These are phyloP conservation scores for Penaeus monodon DNA, from an alignment of 2,888 invertebrate species.

Conservation along the genomic window DNA sequence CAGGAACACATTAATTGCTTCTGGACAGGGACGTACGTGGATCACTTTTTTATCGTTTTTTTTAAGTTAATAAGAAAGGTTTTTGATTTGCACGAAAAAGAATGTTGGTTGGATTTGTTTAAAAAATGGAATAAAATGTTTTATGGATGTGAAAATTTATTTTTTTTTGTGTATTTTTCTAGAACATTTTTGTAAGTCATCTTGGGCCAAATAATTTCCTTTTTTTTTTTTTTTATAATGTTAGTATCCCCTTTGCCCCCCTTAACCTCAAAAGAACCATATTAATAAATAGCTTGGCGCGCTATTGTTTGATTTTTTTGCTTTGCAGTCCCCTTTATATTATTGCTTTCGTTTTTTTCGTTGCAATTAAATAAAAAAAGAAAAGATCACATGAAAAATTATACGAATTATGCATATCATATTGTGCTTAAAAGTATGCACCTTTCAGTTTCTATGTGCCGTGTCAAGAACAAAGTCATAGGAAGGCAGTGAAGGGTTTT, in stretches of 20 bases:
- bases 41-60: too few relatives aligned
- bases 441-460: conserved; percentile 52
- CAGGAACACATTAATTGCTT: not conserved
- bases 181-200: too few relatives aligned
- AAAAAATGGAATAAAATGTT: too few relatives aligned
- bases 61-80: too few relatives aligned
- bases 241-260: conserved; percentile 33
- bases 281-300: conserved; percentile 61
- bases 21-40: too few relatives aligned
- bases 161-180: too few relatives aligned
- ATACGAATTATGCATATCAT: conserved; percentile 65
- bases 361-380: conserved; percentile 63
- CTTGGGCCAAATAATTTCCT: not conserved
- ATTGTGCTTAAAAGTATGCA: conserved; percentile 64
- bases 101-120: too few relatives aligned
- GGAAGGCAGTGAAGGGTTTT: conserved; percentile 26
- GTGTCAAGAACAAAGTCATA: conserved; percentile 36
- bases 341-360: conserved; percentile 64
- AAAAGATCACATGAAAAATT: conserved; percentile 65
- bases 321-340: conserved; percentile 63
- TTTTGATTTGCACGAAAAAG: too few relatives aligned
- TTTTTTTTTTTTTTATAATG: not conserved
- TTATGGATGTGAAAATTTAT: too few relatives aligned
- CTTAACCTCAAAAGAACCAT: conserved; percentile 52
- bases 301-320: conserved; percentile 61